Evolutionary conservation across 1,140 invertebrate genomes (phyloP).

Genomic region (Anthonomus grandis): DNA sequence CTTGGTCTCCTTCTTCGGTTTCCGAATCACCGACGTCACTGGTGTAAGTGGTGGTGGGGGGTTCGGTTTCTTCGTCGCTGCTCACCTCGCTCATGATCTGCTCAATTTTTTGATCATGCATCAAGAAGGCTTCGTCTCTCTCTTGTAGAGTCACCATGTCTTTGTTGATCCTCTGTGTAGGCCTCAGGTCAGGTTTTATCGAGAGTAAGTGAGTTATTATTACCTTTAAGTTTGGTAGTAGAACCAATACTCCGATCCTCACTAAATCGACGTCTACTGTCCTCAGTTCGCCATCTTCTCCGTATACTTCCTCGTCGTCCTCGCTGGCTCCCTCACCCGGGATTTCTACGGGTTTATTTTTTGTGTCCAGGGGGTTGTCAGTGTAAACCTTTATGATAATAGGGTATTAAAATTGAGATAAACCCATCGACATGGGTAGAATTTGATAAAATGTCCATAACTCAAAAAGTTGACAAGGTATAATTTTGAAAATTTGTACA

Average conservation of each 20-base stretch:
- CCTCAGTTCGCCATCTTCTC: constrained; percentile 29
- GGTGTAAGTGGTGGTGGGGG: constrained; percentile 29
- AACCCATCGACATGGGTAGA: too few species aligned
- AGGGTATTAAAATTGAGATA: too few species aligned
- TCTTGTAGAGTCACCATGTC: constrained; percentile 50
- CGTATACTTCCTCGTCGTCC: constrained; percentile 45
- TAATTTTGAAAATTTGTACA: too few species aligned
- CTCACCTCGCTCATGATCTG: constrained; percentile 41
- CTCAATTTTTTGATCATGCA: constrained; percentile 30
- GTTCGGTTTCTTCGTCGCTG: constrained; percentile 36
- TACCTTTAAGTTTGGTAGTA: constrained; percentile 47
- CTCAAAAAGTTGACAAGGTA: too few species aligned
- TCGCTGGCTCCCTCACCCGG: constrained; percentile 40
- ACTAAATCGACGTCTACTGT: constrained; percentile 33
- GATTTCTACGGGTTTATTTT: constrained; percentile 40
- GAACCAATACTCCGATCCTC: constrained; percentile 50
- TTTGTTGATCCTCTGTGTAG: constrained; percentile 52
- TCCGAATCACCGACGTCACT: constrained; percentile 20
- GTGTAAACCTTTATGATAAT: too few species aligned
- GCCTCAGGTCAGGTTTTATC: too few species aligned
- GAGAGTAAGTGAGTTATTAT: too few species aligned
- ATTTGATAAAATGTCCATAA: too few species aligned
- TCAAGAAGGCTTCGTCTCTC: constrained; percentile 42
- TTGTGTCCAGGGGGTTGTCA: constrained; percentile 40
- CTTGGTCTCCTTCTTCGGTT: constrained; percentile 9